A percentile compares a stretch with the other conserved stretches of the same genome.
Evolutionary conservation across 2,113 vertebrate genomes (phyloP).

Genomic region (Gadus macrocephalus): DNA sequence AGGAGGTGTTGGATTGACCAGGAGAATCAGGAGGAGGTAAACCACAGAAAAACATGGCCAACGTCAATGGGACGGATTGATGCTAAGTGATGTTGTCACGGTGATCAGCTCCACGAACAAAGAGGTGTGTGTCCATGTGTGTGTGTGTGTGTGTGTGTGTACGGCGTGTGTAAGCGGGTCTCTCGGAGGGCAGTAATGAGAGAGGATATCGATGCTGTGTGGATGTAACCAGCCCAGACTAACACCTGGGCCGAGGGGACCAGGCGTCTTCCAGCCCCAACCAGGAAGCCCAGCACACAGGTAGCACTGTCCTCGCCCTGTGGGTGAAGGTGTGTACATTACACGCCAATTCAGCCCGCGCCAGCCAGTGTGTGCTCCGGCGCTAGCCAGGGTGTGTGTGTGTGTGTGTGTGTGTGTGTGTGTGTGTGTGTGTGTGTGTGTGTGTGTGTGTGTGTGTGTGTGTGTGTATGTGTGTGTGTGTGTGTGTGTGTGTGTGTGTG

Average conservation of each 20-base stretch:
- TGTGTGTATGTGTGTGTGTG: neutral
- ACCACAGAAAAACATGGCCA: conserved; percentile 55
- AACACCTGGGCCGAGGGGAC: conserved; percentile 60
- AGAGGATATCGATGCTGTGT: conserved; percentile 69
- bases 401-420: conserved; percentile 12
- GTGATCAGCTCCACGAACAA: conserved; percentile 51
- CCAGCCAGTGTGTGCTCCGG: conserved; percentile 53
- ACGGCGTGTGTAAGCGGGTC: conserved; percentile 30
- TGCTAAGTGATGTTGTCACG: conserved; percentile 66
- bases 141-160: conserved; percentile 38
- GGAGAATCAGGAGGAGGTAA: neutral
- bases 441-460: neutral
- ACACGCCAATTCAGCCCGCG: conserved; percentile 29
- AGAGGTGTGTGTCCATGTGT: conserved; percentile 57
- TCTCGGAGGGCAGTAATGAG: conserved; percentile 67
- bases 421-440: too few relatives aligned
- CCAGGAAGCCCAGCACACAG: conserved; percentile 61
- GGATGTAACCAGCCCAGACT: conserved; percentile 68
- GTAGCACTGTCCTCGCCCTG: conserved; percentile 59
- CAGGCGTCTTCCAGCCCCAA: conserved; percentile 67
- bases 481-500: conserved; percentile 17
- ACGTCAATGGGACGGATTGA: conserved; percentile 52
- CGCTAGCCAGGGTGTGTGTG: conserved; percentile 22
- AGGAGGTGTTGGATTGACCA: conserved; percentile 26
- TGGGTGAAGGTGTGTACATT: too few relatives aligned